These are phyloP conservation scores for Diadema setosum DNA, from an alignment of 35 echinoderm and acorn worm genomes.

Conservation along the genomic window DNA sequence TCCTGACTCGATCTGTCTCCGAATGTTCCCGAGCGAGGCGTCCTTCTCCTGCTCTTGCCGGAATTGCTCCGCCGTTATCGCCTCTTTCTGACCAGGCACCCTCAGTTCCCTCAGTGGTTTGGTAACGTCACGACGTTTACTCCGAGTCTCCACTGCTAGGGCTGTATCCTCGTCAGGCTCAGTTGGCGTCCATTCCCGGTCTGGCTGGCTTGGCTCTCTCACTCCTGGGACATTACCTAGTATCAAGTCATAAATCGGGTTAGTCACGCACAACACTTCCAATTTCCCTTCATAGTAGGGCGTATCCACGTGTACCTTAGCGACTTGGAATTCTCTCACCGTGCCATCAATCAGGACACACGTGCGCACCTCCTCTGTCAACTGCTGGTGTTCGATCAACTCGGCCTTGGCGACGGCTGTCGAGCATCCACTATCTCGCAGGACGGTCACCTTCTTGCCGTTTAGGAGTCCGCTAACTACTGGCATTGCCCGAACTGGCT, in stretches of 20 bases:
- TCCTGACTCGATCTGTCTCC: background rate
- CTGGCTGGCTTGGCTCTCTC: background rate
- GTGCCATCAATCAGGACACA: conserved; percentile 71
- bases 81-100: background rate
- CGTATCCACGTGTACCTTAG: conserved; percentile 37
- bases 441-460: background rate
- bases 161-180: background rate
- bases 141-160: background rate
- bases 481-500: background rate
- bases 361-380: conserved; percentile 2
- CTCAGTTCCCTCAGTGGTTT: background rate
- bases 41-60: conserved; percentile 7
- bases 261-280: conserved; percentile 48
- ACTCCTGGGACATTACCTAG: conserved; percentile 18
- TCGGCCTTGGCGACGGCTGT: conserved; percentile 14
- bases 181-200: background rate
- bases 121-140: background rate
- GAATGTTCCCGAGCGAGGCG: background rate
- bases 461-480: conserved; percentile 29
- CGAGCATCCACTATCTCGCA: conserved; percentile 59
- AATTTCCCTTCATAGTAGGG: conserved; percentile 53
- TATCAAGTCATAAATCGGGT: conserved; percentile 43
- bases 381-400: background rate
- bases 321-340: background rate
- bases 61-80: background rate